Percentiles rank a stretch among this genome's conserved stretches.
These are phyloP conservation scores for Bujurquina vittata DNA, from an alignment of 2,113 vertebrate species.

Conservation along the genomic window DNA sequence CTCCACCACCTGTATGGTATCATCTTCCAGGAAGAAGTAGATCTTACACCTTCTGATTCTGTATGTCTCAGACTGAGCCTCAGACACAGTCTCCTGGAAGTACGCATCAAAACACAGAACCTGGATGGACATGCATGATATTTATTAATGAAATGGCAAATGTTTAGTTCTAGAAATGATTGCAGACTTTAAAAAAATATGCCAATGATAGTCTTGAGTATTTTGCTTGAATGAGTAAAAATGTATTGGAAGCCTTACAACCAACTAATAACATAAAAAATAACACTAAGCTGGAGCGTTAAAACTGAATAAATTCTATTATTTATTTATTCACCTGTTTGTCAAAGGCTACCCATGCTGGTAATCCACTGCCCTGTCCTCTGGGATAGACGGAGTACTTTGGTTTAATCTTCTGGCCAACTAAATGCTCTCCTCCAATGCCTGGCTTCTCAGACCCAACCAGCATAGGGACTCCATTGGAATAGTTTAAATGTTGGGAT, in stretches of 20 bases:
- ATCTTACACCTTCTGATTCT: conserved; percentile 90
- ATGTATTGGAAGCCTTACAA: not conserved
- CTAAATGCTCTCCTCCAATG: conserved; percentile 83
- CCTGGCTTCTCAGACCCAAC: conserved; percentile 84
- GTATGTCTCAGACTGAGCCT: conserved; percentile 81
- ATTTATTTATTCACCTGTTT: conserved; percentile 83
- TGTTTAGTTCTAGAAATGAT: not conserved
- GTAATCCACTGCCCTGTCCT: conserved; percentile 69
- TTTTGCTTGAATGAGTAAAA: not conserved
- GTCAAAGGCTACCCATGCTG: conserved; percentile 90
- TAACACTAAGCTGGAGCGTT: not conserved
- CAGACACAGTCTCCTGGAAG: conserved; percentile 84
- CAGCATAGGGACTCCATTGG: conserved; percentile 82
- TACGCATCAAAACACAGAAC: conserved; percentile 89
- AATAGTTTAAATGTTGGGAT: conserved; percentile 87
- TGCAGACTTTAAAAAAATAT: not conserved
- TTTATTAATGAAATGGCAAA: not conserved
- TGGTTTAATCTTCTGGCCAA: conserved; percentile 79
- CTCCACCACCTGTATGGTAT: conserved; percentile 92
- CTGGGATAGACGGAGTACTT: conserved; percentile 79
- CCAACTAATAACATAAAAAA: not conserved
- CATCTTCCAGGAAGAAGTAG: conserved; percentile 92
- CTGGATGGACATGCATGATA: conserved; percentile 65
- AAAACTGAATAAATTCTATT: not conserved
- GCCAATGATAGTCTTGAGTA: not conserved